These are phyloP conservation scores for Willisornis vidua DNA, from an alignment of 2,113 vertebrate species.

Conservation along the genomic window DNA sequence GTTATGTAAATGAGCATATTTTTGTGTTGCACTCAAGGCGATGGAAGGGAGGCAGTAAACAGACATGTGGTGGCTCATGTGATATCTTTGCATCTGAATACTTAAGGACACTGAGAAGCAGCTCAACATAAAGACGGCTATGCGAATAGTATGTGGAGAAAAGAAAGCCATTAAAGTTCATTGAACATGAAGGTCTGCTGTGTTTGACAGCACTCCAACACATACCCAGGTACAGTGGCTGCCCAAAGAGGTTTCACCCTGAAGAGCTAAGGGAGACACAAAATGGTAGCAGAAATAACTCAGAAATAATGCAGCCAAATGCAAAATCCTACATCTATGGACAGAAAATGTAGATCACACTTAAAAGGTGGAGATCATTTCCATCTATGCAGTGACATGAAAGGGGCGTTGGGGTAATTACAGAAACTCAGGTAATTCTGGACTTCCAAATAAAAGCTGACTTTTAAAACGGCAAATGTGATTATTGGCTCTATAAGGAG, in stretches of 20 bases:
- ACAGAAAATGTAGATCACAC: background rate
- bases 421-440: background rate
- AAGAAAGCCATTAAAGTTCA: background rate
- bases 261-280: background rate
- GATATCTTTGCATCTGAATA: background rate
- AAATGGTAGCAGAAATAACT: background rate
- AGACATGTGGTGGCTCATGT: background rate
- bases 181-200: background rate
- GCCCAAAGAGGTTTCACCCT: background rate
- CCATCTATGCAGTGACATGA: background rate
- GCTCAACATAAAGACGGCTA: background rate
- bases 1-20: constrained; percentile 25
- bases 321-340: background rate
- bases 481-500: background rate
- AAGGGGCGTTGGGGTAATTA: background rate
- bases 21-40: constrained; percentile 19
- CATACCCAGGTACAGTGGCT: background rate
- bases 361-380: background rate
- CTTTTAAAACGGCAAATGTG: background rate
- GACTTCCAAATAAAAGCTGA: background rate
- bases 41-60: constrained; percentile 4
- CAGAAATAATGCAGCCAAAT: background rate
- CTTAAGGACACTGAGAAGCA: background rate
- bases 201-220: background rate
- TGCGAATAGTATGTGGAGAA: background rate